These are phyloP conservation scores for Lepidochrysops patricia DNA, from an alignment of 2,888 invertebrate genomes.

Conservation along the genomic window DNA sequence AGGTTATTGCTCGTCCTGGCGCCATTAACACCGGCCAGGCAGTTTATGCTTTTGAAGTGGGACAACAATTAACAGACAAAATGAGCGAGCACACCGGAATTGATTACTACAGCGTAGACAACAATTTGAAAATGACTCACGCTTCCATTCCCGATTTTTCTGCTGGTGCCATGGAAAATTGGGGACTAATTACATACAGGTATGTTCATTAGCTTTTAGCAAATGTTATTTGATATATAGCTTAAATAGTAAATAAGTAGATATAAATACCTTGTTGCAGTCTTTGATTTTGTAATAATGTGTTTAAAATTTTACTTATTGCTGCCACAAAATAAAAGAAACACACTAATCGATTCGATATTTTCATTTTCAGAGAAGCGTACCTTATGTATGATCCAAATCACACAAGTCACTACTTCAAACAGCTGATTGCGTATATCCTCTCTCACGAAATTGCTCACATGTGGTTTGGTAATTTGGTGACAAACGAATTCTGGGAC, in stretches of 20 bases:
- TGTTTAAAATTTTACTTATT: too few relatives aligned
- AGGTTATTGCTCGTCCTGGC: constrained; percentile 12
- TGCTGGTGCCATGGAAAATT: constrained; percentile 89
- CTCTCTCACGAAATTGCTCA: constrained; percentile 87
- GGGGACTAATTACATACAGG: constrained; percentile 88
- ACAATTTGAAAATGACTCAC: constrained; percentile 75
- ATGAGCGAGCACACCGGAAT: constrained; percentile 76
- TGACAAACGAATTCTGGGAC: constrained; percentile 85
- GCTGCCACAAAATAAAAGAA: neutral
- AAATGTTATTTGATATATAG: too few relatives aligned
- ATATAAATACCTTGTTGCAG: too few relatives aligned
- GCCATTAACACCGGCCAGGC: neutral
- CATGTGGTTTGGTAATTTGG: constrained; percentile 87
- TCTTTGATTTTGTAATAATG: too few relatives aligned
- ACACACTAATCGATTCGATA: neutral
- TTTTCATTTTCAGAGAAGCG: constrained; percentile 68
- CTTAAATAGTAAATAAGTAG: too few relatives aligned
- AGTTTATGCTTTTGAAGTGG: constrained; percentile 38
- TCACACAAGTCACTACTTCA: constrained; percentile 70
- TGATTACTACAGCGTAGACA: constrained; percentile 68
- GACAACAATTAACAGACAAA: constrained; percentile 51
- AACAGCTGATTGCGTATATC: constrained; percentile 78
- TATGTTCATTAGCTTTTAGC: too few relatives aligned
- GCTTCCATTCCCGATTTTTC: constrained; percentile 86
- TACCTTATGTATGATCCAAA: constrained; percentile 64